A percentile compares a stretch with the other conserved stretches of the same genome.
phyloP scores from a whole-genome alignment of 1,140 invertebrate genomes.

The Plutomurus gul region DNA sequence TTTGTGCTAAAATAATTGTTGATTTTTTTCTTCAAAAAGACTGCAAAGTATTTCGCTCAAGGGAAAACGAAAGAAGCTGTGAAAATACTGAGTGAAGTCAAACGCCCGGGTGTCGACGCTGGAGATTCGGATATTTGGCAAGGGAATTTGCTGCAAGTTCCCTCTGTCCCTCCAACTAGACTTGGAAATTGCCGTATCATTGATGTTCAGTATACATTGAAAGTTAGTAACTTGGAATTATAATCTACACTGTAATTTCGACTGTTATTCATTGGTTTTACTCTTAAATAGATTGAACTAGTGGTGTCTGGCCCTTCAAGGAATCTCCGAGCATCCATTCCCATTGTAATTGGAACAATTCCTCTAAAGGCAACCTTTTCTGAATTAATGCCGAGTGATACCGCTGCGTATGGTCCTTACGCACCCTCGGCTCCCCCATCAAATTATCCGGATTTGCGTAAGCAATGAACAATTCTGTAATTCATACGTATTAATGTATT shows the following conservation, averaged over 20 bases:
- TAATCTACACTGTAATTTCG: neutral
- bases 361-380: slow-evolving; percentile 24
- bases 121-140: slow-evolving; percentile 43
- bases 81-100: neutral
- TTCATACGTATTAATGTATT: neutral
- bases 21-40: slow-evolving; percentile 5
- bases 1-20: neutral
- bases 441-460: slow-evolving; percentile 43
- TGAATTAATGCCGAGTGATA: slow-evolving; percentile 29
- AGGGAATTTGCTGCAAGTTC: slow-evolving; percentile 28
- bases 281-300: slow-evolving; percentile 32
- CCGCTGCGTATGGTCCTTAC: neutral
- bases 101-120: neutral
- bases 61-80: slow-evolving; percentile 1
- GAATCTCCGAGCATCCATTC: slow-evolving; percentile 19
- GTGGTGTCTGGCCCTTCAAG: slow-evolving; percentile 29
- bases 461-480: neutral
- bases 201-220: slow-evolving; percentile 41
- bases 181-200: slow-evolving; percentile 41
- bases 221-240: slow-evolving; percentile 4
- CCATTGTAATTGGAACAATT: slow-evolving; percentile 43
- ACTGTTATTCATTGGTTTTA: neutral
- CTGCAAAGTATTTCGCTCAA: slow-evolving; percentile 40
- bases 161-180: slow-evolving; percentile 37
- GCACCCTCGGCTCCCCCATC: slow-evolving; percentile 39